These are phyloP conservation scores for Rhopilema esculentum DNA, from an alignment of 30 jellyfish, hydroid and myxozoan genomes.

Conservation along the genomic window DNA sequence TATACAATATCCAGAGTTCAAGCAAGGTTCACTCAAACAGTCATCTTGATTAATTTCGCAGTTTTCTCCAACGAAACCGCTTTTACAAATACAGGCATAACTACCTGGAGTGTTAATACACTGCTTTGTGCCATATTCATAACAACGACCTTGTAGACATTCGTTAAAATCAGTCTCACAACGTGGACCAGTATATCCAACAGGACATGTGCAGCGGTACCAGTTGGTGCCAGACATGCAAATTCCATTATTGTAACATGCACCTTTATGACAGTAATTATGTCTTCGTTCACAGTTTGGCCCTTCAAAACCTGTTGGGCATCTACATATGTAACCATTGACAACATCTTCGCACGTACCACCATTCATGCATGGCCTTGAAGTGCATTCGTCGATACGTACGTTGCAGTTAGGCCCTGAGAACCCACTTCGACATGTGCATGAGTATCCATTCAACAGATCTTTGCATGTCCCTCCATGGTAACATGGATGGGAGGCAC, in stretches of 20 bases:
- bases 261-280: conserved; percentile 80
- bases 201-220: conserved; percentile 76
- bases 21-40: conserved; percentile 69
- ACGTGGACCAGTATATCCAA: conserved; percentile 82
- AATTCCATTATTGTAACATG: conserved; percentile 80
- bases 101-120: conserved; percentile 83
- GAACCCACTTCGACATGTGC: conserved; percentile 80
- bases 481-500: conserved; percentile 80
- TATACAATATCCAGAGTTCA: conserved; percentile 75
- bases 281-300: conserved; percentile 69
- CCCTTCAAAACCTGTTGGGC: conserved; percentile 79
- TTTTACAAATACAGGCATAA: conserved; percentile 77
- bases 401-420: conserved; percentile 74
- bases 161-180: conserved; percentile 79
- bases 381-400: conserved; percentile 71
- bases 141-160: conserved; percentile 59
- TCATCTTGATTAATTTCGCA: conserved; percentile 78
- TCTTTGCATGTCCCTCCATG: conserved; percentile 83
- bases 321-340: conserved; percentile 73
- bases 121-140: conserved; percentile 68
- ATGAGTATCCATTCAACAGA: conserved; percentile 62
- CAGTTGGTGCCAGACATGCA: conserved; percentile 67
- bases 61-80: conserved; percentile 76
- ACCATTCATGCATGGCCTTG: conserved; percentile 70
- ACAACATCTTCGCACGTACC: conserved; percentile 79